A percentile compares a stretch with the other conserved stretches of the same genome.
Evolutionary conservation across 2,888 invertebrate genomes (phyloP).

Genomic region (Troilus luridus): DNA sequence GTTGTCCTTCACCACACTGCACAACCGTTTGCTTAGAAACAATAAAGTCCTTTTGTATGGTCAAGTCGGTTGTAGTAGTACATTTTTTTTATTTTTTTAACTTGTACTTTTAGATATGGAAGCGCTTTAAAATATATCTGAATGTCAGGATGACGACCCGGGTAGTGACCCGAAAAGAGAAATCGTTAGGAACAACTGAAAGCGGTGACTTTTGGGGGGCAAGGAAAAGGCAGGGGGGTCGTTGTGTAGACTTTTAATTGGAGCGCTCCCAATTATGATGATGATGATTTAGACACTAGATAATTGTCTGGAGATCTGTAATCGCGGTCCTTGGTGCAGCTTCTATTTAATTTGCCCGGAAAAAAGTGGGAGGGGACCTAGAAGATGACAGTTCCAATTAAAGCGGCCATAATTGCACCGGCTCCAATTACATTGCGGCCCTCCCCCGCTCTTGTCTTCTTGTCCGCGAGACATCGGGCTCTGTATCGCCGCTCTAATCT

Average conservation of each 20-base stretch:
- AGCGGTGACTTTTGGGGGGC: background rate
- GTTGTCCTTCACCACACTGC: no score
- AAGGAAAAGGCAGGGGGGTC: background rate
- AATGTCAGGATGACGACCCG: background rate
- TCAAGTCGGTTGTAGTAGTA: no score
- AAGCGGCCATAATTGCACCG: background rate
- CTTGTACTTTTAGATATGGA: no score
- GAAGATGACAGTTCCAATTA: conserved; percentile 34
- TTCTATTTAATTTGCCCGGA: conserved; percentile 10
- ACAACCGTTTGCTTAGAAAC: no score
- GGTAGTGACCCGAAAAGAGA: conserved; percentile 5
- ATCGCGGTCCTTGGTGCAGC: background rate
- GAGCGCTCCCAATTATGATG: background rate
- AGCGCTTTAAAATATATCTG: background rate
- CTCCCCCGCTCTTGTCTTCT: background rate
- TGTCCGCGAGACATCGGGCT: background rate
- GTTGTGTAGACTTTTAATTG: conserved; percentile 35
- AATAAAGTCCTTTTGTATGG: no score
- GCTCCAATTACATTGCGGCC: background rate
- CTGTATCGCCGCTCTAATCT: background rate
- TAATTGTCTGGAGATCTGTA: conserved; percentile 14
- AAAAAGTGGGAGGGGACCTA: background rate
- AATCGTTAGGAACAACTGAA: conserved; percentile 9
- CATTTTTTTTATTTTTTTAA: no score
- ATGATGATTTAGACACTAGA: conserved; percentile 37